Conservation (phyloP, 2,113 vertebrate species). For the Edolisoma coerulescens region DNA sequence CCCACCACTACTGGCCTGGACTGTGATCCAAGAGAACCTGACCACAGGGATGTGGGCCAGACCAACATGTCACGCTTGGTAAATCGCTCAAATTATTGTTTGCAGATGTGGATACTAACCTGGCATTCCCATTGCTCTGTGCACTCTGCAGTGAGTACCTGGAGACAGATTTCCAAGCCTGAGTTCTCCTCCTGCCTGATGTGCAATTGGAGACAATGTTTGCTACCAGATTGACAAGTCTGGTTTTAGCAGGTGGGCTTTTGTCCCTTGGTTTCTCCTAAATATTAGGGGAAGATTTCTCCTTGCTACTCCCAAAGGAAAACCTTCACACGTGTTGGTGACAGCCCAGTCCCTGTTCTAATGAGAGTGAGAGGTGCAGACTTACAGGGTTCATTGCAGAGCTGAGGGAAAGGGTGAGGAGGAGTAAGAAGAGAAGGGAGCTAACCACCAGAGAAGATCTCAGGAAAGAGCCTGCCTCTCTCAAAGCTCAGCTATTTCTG, state of each 20-base stretch:
- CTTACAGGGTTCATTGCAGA: not conserved
- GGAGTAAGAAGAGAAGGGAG: not conserved
- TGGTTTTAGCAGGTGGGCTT: not conserved
- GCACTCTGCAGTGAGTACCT: accelerated
- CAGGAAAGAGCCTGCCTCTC: not conserved
- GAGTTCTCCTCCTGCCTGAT: not conserved
- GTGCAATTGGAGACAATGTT: not conserved
- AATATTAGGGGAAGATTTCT: not conserved
- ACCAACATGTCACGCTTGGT: not conserved
- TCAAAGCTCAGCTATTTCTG: not conserved
- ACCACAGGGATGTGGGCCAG: not conserved
- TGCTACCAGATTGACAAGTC: not conserved
- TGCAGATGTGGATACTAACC: not conserved
- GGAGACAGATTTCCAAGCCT: not conserved
- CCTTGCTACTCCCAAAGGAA: not conserved
- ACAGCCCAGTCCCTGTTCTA: not conserved
- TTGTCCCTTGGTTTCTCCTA: not conserved
- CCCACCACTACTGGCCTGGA: not conserved
- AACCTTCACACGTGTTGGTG: not conserved
- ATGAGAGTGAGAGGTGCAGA: not conserved
- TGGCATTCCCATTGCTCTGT: not conserved
- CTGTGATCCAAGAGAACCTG: not conserved
- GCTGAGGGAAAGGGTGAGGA: not conserved
- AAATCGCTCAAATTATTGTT: not conserved
- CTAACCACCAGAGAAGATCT: not conserved